These are phyloP conservation scores for Grantiella picta DNA, from an alignment of 2,113 vertebrate species.

Conservation along the genomic window DNA sequence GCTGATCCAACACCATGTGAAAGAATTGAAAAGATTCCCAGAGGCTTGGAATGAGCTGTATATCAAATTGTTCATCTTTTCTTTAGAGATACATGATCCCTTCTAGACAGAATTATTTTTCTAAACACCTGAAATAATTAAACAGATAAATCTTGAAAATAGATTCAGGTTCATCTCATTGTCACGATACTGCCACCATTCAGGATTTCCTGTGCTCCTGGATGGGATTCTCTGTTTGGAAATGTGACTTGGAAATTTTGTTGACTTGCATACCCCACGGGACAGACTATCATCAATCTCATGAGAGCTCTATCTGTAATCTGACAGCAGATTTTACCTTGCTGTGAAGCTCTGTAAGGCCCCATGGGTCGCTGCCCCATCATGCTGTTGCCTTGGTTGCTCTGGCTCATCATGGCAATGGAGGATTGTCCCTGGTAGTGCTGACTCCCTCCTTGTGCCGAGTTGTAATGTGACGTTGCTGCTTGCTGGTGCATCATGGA, in stretches of 20 bases:
- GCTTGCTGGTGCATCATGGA: constrained; percentile 97
- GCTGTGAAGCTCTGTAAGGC: constrained; percentile 89
- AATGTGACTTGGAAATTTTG: neutral
- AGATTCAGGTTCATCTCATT: neutral
- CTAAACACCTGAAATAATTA: constrained; percentile 20
- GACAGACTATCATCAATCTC: neutral
- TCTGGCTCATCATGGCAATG: constrained; percentile 91
- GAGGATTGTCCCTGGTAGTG: constrained; percentile 91
- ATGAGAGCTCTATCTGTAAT: neutral
- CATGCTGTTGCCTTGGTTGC: constrained; percentile 86
- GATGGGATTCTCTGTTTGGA: neutral
- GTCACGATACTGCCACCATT: neutral
- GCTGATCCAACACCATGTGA: neutral
- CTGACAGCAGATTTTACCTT: constrained; percentile 73
- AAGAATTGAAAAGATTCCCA: neutral
- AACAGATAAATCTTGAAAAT: neutral
- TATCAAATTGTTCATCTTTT: constrained; percentile 1
- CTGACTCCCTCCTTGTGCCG: constrained; percentile 83
- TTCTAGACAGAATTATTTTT: constrained; percentile 7
- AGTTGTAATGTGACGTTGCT: constrained; percentile 86
- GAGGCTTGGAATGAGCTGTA: neutral
- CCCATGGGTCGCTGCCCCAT: constrained; percentile 91
- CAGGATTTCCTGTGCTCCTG: neutral
- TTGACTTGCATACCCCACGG: neutral
- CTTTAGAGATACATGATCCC: neutral